Conservation (phyloP, 2,113 vertebrate species). For the human (Homo sapiens) region DNA sequence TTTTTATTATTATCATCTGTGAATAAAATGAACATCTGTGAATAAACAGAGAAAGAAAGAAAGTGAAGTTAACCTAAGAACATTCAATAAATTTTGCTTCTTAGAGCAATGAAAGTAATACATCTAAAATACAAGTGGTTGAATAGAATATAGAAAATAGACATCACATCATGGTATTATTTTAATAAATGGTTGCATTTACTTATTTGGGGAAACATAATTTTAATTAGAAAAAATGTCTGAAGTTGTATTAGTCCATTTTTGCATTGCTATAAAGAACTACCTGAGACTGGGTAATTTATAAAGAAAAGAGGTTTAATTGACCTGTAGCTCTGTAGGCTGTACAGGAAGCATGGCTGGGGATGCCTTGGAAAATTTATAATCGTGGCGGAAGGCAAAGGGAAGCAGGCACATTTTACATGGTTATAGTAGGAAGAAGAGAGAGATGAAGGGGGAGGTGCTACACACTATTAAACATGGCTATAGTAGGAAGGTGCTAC, state of each 20-base stretch:
- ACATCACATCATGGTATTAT: not conserved
- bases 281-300: too few species aligned
- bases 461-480: too few species aligned
- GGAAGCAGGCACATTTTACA: too few species aligned
- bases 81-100: not conserved
- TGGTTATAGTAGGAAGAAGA: too few species aligned
- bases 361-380: too few species aligned
- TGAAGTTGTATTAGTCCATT: not conserved
- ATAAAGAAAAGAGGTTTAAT: too few species aligned
- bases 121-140: not conserved
- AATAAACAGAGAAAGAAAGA: not conserved
- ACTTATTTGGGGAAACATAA: not conserved
- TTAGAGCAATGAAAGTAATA: not conserved
- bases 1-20: not conserved
- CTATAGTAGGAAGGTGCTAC: too few species aligned
- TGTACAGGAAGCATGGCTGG: too few species aligned
- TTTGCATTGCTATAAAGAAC: too few species aligned
- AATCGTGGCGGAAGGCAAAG: too few species aligned
- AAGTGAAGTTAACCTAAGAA: not conserved
- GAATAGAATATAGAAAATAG: not conserved
- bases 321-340: too few species aligned
- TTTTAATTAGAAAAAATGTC: slow-evolving; percentile 18
- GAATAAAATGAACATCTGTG: not conserved
- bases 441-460: too few species aligned
- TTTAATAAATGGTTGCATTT: not conserved